Conservation (phyloP, 2,113 vertebrate genomes). For the Acinonyx jubatus region DNA sequence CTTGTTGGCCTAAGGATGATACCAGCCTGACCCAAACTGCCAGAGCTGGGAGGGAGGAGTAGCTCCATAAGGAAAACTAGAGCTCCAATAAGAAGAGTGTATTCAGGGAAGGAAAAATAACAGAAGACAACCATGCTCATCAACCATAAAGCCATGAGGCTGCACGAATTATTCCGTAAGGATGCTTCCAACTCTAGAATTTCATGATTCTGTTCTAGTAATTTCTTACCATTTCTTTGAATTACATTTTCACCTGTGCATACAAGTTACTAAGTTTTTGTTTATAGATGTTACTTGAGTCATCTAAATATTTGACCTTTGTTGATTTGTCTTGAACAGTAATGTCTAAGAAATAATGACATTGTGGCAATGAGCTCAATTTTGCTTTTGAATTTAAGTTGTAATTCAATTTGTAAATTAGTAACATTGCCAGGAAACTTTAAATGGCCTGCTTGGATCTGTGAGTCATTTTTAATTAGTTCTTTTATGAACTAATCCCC, state of each 20-base stretch:
- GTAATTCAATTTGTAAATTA: conserved; percentile 35
- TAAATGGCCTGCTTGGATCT: neutral
- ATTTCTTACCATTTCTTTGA: neutral
- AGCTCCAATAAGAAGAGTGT: neutral
- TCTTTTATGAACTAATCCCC: neutral
- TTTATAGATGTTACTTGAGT: neutral
- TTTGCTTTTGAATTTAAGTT: neutral
- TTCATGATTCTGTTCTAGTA: neutral
- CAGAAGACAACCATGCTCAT: neutral
- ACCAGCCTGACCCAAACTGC: neutral
- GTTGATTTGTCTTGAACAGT: neutral
- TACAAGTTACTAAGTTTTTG: neutral
- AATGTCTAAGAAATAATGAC: neutral
- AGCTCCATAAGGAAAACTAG: neutral
- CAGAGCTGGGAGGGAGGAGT: neutral
- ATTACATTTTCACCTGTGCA: neutral
- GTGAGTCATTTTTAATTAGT: neutral
- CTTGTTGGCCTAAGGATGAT: neutral
- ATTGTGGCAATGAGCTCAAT: neutral
- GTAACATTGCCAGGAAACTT: conserved; percentile 23
- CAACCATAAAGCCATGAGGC: conserved; percentile 63
- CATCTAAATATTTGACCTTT: neutral
- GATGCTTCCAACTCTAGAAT: neutral
- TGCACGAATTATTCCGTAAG: neutral
- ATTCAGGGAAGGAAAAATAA: neutral